Evolutionary conservation across 2,888 invertebrate species (phyloP).

Genomic region (Geophilus truncorum): DNA sequence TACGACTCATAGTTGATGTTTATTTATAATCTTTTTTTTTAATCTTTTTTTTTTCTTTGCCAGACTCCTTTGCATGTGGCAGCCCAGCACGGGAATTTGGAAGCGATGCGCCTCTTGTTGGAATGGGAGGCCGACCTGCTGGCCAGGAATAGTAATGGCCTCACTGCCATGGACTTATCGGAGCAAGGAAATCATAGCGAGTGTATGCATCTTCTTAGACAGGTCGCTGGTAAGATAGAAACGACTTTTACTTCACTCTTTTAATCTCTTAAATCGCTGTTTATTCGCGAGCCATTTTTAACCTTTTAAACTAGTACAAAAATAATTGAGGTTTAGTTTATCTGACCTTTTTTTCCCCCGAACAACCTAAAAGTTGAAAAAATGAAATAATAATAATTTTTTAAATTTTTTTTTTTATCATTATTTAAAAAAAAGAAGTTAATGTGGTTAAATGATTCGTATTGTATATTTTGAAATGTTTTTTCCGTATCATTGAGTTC

Average conservation of each 20-base stretch:
- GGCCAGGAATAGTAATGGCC: slow-evolving; percentile 61
- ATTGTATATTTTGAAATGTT: neutral
- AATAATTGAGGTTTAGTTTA: neutral
- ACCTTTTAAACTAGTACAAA: neutral
- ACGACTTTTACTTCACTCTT: neutral
- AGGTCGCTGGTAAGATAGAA: slow-evolving; percentile 59
- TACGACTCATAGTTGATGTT: neutral
- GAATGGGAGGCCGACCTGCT: slow-evolving; percentile 62
- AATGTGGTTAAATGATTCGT: neutral
- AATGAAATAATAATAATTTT: neutral
- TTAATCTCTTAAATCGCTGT: neutral
- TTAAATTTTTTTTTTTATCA: neutral
- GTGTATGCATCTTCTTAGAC: slow-evolving; percentile 60
- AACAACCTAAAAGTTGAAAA: too few species aligned
- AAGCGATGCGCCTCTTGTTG: slow-evolving; percentile 63
- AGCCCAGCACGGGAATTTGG: slow-evolving; percentile 70
- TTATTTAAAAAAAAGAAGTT: neutral
- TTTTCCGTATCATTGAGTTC: neutral
- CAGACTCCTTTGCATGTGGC: slow-evolving; percentile 77
- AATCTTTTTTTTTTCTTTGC: slow-evolving; percentile 40
- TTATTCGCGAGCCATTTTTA: neutral
- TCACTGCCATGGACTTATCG: slow-evolving; percentile 67
- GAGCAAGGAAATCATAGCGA: slow-evolving; percentile 62
- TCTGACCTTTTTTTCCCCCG: neutral
- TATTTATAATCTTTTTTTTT: neutral